These are phyloP conservation scores for Crioceris asparagi DNA, from an alignment of 2,888 invertebrate species.

Conservation along the genomic window DNA sequence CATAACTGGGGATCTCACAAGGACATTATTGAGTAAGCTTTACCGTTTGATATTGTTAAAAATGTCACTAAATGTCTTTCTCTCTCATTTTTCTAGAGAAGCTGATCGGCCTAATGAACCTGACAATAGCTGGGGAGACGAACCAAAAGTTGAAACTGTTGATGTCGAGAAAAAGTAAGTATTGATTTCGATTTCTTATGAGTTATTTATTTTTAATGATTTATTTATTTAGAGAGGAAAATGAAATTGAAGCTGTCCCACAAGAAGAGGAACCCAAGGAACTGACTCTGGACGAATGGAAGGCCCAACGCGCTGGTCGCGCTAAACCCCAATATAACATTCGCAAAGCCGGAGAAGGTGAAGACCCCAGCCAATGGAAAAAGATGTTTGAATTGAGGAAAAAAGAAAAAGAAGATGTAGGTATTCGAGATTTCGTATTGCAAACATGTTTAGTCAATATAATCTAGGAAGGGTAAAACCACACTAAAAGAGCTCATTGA, in stretches of 20 bases:
- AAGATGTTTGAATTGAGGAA: conserved; percentile 73
- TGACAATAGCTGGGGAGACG: conserved; percentile 39
- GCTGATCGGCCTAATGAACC: conserved; percentile 31
- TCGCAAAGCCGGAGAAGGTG: conserved; percentile 90
- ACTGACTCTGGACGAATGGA: conserved; percentile 91
- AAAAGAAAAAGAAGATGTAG: conserved; percentile 48
- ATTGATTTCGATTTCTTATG: conserved; percentile 3
- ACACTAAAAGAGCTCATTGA: too few species aligned
- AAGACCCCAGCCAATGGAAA: conserved; percentile 86
- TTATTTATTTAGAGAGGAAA: conserved; percentile 28
- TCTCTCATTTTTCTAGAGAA: conserved; percentile 27
- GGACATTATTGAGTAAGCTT: conserved; percentile 79
- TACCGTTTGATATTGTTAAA: too few species aligned
- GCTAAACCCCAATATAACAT: conserved; percentile 81
- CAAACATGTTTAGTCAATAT: too few species aligned
- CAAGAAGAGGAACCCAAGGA: conserved; percentile 73
- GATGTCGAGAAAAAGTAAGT: conserved; percentile 24
- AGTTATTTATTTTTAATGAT: conserved; percentile 1
- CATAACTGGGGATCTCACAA: conserved; percentile 94
- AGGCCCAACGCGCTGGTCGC: conserved; percentile 71
- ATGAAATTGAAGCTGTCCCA: conserved; percentile 30
- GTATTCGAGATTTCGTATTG: too few species aligned
- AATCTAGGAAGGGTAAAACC: too few species aligned
- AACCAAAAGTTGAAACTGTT: conserved; percentile 38
- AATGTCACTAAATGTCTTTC: not conserved